Conservation (phyloP, 2,113 vertebrate genomes). For the Ornithorhynchus anatinus region DNA sequence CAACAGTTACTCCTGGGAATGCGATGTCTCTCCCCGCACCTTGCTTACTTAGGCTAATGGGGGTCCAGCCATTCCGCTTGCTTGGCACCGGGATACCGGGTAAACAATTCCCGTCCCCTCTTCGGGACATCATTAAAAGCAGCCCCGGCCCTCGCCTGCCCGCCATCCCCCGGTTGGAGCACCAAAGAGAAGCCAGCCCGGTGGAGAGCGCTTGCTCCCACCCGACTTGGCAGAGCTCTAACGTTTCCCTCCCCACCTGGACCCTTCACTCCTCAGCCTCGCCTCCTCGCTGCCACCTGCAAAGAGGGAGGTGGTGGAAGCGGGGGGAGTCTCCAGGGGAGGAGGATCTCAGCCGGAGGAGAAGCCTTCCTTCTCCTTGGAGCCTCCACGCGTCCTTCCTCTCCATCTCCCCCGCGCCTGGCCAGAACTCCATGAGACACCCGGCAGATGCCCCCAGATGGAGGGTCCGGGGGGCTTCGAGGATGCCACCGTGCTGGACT, state of each 20-base stretch:
- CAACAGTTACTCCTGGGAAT: conserved; percentile 91
- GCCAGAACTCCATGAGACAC: conserved; percentile 37
- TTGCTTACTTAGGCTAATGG: conserved; percentile 92
- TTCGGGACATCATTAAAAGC: conserved; percentile 87
- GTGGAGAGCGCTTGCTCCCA: conserved; percentile 29
- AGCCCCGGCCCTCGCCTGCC: conserved; percentile 76
- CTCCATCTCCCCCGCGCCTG: neutral
- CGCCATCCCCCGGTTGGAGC: conserved; percentile 58
- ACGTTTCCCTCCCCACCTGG: too few relatives aligned
- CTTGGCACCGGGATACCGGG: conserved; percentile 84
- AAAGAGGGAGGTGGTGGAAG: conserved; percentile 65
- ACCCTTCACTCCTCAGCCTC: neutral
- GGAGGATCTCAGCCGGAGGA: conserved; percentile 74
- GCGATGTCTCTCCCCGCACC: conserved; percentile 79
- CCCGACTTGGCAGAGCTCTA: conserved; percentile 30
- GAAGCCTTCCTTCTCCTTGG: conserved; percentile 7
- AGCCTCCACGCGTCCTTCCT: neutral
- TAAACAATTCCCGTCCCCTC: conserved; percentile 88
- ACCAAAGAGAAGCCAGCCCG: conserved; percentile 52
- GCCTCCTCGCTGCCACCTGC: conserved; percentile 32
- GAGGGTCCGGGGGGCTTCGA: conserved; percentile 66
- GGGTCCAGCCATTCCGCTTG: conserved; percentile 91
- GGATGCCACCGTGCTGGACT: conserved; percentile 70
- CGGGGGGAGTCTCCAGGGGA: conserved; percentile 74
- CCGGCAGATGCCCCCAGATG: conserved; percentile 40